Conservation (phyloP, 2,888 invertebrate species). For the Acanthosoma haemorrhoidale region DNA sequence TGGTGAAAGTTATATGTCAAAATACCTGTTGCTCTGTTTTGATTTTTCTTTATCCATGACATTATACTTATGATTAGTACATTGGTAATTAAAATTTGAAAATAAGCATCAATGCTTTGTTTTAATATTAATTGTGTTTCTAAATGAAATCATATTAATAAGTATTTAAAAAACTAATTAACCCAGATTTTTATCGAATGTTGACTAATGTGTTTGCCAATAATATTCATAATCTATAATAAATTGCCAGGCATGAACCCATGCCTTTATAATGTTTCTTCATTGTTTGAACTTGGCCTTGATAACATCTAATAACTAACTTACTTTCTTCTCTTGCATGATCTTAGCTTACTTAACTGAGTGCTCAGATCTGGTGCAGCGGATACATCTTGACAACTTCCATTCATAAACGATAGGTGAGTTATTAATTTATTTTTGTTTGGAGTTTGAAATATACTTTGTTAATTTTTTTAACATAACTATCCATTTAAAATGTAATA, state of each 20-base stretch:
- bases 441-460: too few species aligned
- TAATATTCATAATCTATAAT: not conserved
- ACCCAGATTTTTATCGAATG: not conserved
- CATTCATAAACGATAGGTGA: not conserved
- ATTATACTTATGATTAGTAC: too few species aligned
- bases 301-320: not conserved
- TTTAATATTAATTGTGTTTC: too few species aligned
- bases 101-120: too few species aligned
- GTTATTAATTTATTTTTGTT: too few species aligned
- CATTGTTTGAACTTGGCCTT: not conserved
- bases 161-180: too few species aligned
- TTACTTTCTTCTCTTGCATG: constrained; percentile 8
- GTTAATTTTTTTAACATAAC: too few species aligned
- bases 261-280: not conserved
- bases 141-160: too few species aligned
- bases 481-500: too few species aligned
- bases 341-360: not conserved
- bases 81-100: too few species aligned
- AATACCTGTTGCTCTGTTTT: not conserved
- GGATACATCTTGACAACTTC: not conserved
- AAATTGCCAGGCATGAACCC: not conserved
- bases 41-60: not conserved
- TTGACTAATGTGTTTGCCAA: not conserved
- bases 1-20: not conserved
- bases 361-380: not conserved